Percentiles rank a stretch among this genome's conserved stretches.
phyloP scores from a whole-genome alignment of 2,113 vertebrate genomes.

The Jaculus jaculus region DNA sequence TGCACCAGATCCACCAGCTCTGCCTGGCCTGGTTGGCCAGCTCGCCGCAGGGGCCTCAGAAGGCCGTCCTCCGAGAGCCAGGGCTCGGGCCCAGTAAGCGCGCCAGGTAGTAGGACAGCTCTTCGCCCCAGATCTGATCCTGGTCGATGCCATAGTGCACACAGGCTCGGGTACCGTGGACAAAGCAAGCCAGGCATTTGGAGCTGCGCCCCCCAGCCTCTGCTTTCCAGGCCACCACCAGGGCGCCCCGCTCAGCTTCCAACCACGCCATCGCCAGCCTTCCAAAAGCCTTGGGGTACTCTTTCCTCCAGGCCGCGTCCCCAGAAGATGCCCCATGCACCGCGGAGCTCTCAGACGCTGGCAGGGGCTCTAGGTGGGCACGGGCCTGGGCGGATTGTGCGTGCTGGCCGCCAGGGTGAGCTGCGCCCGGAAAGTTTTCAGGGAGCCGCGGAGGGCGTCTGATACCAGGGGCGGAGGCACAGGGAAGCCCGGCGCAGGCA shows the following conservation, averaged over 20 bases:
- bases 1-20: no score
- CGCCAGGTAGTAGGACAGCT: no score
- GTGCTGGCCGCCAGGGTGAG: no score
- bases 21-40: constrained; percentile 84
- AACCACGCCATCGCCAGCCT: constrained; percentile 88
- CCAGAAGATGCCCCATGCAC: no score
- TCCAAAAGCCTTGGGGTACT: constrained; percentile 88
- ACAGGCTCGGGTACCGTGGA: constrained; percentile 92
- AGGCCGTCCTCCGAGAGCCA: constrained; percentile 88
- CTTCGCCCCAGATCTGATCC: constrained; percentile 96
- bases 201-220: no score
- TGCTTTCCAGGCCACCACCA: constrained; percentile 90
- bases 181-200: constrained; percentile 91
- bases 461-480: no score
- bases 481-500: constrained; percentile 72
- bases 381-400: no score
- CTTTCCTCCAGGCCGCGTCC: constrained; percentile 87
- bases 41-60: constrained; percentile 85
- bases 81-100: constrained; percentile 91
- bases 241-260: constrained; percentile 83
- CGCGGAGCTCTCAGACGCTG: no score
- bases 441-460: no score
- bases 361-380: no score
- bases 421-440: no score
- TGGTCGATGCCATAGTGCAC: constrained; percentile 95